Evolutionary conservation across 2,113 vertebrate genomes (phyloP), one percentile per base, ranked within the genome.

Genomic region (Corvus cornix): DNA sequence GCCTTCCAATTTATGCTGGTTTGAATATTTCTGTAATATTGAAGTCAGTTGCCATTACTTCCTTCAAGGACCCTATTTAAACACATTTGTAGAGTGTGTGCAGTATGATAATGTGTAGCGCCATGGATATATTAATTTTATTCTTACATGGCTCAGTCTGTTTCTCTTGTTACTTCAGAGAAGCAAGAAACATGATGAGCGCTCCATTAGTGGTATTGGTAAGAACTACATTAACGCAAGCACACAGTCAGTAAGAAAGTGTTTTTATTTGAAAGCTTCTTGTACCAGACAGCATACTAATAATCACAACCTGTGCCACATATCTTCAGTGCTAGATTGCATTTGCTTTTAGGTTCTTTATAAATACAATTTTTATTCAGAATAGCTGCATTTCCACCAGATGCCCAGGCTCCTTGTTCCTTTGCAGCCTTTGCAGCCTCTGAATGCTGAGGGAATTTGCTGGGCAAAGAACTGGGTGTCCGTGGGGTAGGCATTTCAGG

Each of bases 161-260:
- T 86, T 94, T 90, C 84, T 77, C 44, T 51, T 84, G 41, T 90
- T 84, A 41, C 26, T 93, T 60, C 24, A 51, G 83, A 86, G 85
- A 46, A 89, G 52, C 72, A 89, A 52, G 74, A 84, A 75, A 80
- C 16, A 24, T 49, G 83, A 88, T 95, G 82, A 92, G 84, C 1
- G 13, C n/a, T 92, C 85, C 73, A 74, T 95, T 96, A 94, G 93
- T 35, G 73, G 46, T 87, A 87, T 92, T 74, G 62, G 83, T 88
- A 87, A 81, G 86, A 94, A 93, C 86, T 59, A 43, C 26, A 73
- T 93, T 94, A 89, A 37, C 0, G 0, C 5, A 12, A 91, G 87
- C 21, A 31, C 14, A 2, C 17, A 3, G 48, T 51, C 76, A 41
- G 72, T 84, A 69, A 52, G 55, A 74, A 90, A 75, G 18, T 3